Evolutionary conservation across 1,140 invertebrate genomes (phyloP), one percentile per base, ranked within the genome.

Genomic region (Oreohelix idahoensis): DNA sequence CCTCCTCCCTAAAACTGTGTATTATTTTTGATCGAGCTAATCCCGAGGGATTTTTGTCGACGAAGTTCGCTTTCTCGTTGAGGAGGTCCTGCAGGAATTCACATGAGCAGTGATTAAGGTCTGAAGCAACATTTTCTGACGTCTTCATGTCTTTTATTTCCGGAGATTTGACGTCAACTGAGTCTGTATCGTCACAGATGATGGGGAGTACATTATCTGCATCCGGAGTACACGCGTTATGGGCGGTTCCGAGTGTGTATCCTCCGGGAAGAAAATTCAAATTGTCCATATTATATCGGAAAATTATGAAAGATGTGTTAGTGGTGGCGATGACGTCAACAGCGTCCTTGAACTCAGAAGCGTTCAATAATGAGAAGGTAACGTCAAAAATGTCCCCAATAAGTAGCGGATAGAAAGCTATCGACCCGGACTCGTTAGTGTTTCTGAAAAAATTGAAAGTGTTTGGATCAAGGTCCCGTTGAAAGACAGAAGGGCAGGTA

Each of bases 251-350:
- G 26, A 82, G 36, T 53, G 58, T 79, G 20, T n/a, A 66, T 0
- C 82, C 85, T 0, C 79, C 71, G 0, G 85, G 85, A 15, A 58
- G 66, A 26, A 84, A 81, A 0, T 63, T 76, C 1, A 42, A 32
- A 10, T 73, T 81, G 11, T 36, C 51, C 32, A 71, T 13, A 20
- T 85, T 70, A 32, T 53, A 38, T 23, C 79, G 79, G 70, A 84
- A 84, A 8, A 78, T 63, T 29, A 86, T 26, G 69, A 81, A 86
- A n/a, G 79, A 84, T 32, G 36, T 32, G 70, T 86, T 86, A 35
- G 82, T 78, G 23, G 49, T 73, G 20, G 84, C 53, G 49, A 76
- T 82, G 23, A 83, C 36, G 45, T 69, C 42, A 51, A 77, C 71
- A 26, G 53, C 32, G 20, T 45, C 11, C 32, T 45, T 36, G 38